Percentiles rank a stretch among this genome's conserved stretches.
Conservation (phyloP, 2,888 invertebrate species). For the Pollenia griseotomentosa region DNA sequence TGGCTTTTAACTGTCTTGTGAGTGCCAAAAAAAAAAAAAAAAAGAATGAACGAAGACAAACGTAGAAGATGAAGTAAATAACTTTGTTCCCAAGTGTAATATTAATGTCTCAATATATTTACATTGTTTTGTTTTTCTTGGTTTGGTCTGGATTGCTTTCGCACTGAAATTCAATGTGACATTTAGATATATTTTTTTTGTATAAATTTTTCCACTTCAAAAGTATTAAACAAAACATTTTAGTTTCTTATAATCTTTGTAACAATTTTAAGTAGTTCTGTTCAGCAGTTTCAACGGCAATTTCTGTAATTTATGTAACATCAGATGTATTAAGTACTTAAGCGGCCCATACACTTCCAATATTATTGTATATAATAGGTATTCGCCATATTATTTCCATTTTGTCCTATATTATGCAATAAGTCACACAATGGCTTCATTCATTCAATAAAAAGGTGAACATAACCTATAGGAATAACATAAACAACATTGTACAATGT, state of each 20-base stretch:
- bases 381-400: no score
- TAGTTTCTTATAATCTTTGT: slow-evolving; percentile 1
- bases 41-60: not conserved
- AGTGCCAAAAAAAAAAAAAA: not conserved
- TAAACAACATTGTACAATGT: no score
- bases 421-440: no score
- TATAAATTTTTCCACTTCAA: slow-evolving; percentile 3
- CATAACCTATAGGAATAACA: no score
- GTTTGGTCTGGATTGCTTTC: slow-evolving; percentile 35
- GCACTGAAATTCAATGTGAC: slow-evolving; percentile 60
- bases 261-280: not conserved
- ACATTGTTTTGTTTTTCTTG: slow-evolving; percentile 46
- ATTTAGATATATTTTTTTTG: slow-evolving; percentile 45
- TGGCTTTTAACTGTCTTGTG: slow-evolving; percentile 9
- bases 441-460: no score
- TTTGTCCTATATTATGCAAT: no score
- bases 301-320: no score
- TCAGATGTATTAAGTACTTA: no score
- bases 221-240: not conserved
- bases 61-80: slow-evolving; percentile 33
- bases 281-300: no score
- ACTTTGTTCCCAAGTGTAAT: slow-evolving; percentile 60
- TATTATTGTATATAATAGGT: no score
- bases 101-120: slow-evolving; percentile 68
- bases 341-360: no score